These are phyloP conservation scores for Corynorhinus townsendii DNA, from an alignment of 2,113 vertebrate genomes.

Conservation along the genomic window DNA sequence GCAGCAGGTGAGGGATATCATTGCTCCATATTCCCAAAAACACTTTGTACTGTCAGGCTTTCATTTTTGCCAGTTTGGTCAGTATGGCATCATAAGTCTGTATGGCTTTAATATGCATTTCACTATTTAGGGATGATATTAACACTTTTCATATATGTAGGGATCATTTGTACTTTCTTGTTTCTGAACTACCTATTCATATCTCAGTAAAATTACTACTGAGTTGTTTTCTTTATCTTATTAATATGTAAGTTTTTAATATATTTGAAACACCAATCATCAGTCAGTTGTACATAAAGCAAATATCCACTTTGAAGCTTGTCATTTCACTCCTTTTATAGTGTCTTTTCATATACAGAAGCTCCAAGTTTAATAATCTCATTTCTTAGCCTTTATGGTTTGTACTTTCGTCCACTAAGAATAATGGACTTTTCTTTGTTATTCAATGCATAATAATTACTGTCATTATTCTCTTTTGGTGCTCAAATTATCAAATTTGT, in stretches of 20 bases:
- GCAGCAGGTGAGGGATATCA: not conserved
- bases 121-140: not conserved
- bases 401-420: not conserved
- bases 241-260: not conserved
- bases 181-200: not conserved
- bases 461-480: not conserved
- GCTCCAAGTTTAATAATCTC: not conserved
- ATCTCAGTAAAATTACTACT: not conserved
- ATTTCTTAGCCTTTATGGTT: conserved; percentile 6
- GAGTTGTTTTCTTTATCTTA: not conserved
- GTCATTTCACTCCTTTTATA: not conserved
- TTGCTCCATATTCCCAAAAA: not conserved
- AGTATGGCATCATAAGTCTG: not conserved
- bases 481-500: not conserved
- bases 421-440: conserved; percentile 35
- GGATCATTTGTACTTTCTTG: not conserved
- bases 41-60: not conserved
- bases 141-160: not conserved
- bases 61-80: not conserved
- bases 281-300: not conserved
- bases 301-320: not conserved
- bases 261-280: not conserved
- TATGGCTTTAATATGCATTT: not conserved
- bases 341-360: not conserved
- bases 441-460: conserved; percentile 15